Evolutionary conservation across 2,797 vertebrate genomes (phyloP), one percentile per base, ranked within the genome.

Genomic region (Epinephelus malabaricus): DNA sequence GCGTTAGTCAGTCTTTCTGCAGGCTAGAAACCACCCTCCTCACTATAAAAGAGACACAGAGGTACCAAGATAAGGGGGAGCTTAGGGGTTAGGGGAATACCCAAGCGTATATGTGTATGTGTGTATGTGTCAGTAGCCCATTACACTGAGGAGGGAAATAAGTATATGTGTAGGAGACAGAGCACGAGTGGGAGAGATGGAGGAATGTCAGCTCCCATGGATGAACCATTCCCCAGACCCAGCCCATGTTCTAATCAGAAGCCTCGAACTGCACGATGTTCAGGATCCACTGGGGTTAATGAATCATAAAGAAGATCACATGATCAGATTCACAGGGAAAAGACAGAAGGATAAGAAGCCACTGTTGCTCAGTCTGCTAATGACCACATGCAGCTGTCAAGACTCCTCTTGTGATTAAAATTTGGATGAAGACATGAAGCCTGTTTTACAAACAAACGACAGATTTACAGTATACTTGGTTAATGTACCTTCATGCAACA

Each of bases 21-120:
- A 56, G 77, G 53, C 75, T 43, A 56, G 40, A 82, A 78, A 60
- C 79, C 78, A 82, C 55, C 63, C 69, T 74, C 46, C 73, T 70
- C 63, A 67, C 79, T 61, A 70, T 87, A 67, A 81, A 81, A 74
- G 63, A 70, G 79, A 67, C 73, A 78, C 71, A 74, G 69, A 75
- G 69, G 75, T 77, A 51, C 71, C 30, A 47, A 81, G 83, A 89
- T 86, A 79, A 81, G 62, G 75, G 72, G 63, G 60, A 50, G 65
- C 69, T 76, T 19, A 56, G 79, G 81, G 76, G 83, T 69, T 62
- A 70, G 53, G 85, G 83, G 82, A 86, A 79, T 79, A 77, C 79
- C 55, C 1, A 2, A 63, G 40, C 34, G 54, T 70, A 53, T 25
- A 59, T 66, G 50, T 17, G 68, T 47, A 34, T 59, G 47, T 40